Percentiles rank a stretch among this genome's conserved stretches.
These are phyloP conservation scores for Hypselothyrea guttata DNA, from an alignment of 2,888 invertebrate species.

Conservation along the genomic window DNA sequence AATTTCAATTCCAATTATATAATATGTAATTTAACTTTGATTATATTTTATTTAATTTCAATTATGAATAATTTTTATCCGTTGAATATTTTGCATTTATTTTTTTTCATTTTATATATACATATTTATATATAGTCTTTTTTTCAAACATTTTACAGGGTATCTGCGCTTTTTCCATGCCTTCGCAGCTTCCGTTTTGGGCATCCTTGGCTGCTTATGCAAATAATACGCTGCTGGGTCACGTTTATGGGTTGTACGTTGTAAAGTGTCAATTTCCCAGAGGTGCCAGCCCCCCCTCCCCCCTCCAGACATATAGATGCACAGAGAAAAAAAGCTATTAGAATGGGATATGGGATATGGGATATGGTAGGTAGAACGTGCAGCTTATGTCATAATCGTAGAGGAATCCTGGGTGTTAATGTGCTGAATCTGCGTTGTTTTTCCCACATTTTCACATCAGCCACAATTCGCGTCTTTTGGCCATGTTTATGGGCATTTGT, in stretches of 20 bases:
- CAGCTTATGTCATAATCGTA: slow-evolving; percentile 74
- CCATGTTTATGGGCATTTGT: slow-evolving; percentile 66
- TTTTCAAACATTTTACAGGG: slow-evolving; percentile 14
- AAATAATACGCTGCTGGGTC: slow-evolving; percentile 68
- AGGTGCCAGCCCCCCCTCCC: slow-evolving; percentile 43
- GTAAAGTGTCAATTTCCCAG: slow-evolving; percentile 77
- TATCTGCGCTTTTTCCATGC: slow-evolving; percentile 21
- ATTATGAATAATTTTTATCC: too few relatives aligned
- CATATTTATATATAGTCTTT: too few relatives aligned
- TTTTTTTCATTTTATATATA: too few relatives aligned
- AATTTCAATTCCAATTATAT: too few relatives aligned
- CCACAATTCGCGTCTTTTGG: slow-evolving; percentile 25
- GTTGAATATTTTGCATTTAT: too few relatives aligned
- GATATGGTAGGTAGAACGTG: slow-evolving; percentile 54
- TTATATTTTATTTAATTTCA: too few relatives aligned
- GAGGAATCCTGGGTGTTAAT: slow-evolving; percentile 67
- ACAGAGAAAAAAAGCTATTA: slow-evolving; percentile 15
- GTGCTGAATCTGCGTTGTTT: slow-evolving; percentile 48
- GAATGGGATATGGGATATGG: slow-evolving; percentile 27
- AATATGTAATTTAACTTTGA: too few relatives aligned
- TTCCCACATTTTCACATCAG: slow-evolving; percentile 68
- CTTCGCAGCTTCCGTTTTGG: slow-evolving; percentile 2
- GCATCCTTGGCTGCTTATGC: slow-evolving; percentile 52
- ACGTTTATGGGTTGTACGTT: slow-evolving; percentile 70
- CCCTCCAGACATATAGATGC: slow-evolving; percentile 9